Percentiles rank a stretch among this genome's conserved stretches.
Evolutionary conservation across 2,888 invertebrate genomes (phyloP).

Genomic region (Saturnia pavonia): DNA sequence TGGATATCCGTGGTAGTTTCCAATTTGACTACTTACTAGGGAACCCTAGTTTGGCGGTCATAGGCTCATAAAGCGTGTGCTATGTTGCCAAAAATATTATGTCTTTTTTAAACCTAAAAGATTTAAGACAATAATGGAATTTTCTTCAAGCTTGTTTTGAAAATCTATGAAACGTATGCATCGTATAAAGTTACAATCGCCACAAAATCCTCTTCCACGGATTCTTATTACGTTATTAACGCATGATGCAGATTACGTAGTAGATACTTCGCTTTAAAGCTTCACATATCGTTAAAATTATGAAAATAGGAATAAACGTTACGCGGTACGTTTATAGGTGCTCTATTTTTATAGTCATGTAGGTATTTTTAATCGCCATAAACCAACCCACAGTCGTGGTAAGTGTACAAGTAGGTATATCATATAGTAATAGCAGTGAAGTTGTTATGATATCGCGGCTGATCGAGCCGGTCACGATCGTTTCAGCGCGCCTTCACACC

Average conservation of each 20-base stretch:
- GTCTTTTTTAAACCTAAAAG: too few species aligned
- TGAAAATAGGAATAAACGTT: constrained; percentile 5
- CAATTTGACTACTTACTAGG: neutral
- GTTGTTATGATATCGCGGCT: constrained; percentile 35
- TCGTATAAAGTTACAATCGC: neutral
- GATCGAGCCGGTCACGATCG: constrained; percentile 56
- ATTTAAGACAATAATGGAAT: neutral
- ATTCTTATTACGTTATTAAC: neutral
- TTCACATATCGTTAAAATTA: neutral
- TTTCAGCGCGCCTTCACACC: constrained; percentile 63
- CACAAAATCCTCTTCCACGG: neutral
- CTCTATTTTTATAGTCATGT: constrained; percentile 14
- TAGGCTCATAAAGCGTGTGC: too few species aligned
- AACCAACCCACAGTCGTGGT: constrained; percentile 17
- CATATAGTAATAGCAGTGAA: constrained; percentile 14
- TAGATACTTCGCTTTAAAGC: neutral
- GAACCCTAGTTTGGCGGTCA: too few species aligned
- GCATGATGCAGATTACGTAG: neutral
- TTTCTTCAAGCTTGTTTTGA: neutral
- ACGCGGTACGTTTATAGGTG: constrained; percentile 7
- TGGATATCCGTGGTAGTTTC: neutral
- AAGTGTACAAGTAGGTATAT: constrained; percentile 2
- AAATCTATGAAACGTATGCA: neutral
- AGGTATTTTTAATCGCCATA: constrained; percentile 14
- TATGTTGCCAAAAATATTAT: too few species aligned